A percentile compares a stretch with the other conserved stretches of the same genome.
phyloP scores from a whole-genome alignment of 2,113 vertebrate species.

The Sylvilagus bachmani region DNA sequence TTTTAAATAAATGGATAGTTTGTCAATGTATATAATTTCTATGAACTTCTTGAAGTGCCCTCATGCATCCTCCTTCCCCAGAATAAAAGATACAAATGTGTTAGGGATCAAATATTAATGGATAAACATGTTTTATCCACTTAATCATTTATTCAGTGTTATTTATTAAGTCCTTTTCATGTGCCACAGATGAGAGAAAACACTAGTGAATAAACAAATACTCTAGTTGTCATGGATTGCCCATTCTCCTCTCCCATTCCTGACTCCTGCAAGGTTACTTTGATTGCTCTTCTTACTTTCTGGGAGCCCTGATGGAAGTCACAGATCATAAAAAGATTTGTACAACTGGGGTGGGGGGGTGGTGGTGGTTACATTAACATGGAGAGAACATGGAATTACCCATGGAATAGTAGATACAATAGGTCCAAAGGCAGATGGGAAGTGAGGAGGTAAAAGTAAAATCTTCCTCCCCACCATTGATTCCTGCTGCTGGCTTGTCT shows the following conservation, averaged over 20 bases:
- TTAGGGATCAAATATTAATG: not conserved
- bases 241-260: not conserved
- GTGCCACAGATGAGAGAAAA: not conserved
- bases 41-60: too few species aligned
- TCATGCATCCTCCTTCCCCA: not conserved
- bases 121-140: not conserved
- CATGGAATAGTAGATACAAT: not conserved
- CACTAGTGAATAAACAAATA: not conserved
- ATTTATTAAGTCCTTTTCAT: not conserved
- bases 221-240: not conserved
- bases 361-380: not conserved
- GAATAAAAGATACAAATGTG: not conserved
- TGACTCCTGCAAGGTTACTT: not conserved
- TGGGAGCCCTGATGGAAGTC: not conserved
- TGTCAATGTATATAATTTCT: too few species aligned
- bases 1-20: too few species aligned
- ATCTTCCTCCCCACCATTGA: not conserved
- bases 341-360: not conserved
- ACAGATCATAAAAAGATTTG: not conserved
- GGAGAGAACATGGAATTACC: not conserved
- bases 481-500: not conserved
- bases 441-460: not conserved
- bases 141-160: not conserved
- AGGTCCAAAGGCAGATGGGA: not conserved
- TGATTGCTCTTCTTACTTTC: not conserved